Evolutionary conservation across 2,888 invertebrate species (phyloP), one percentile per base, ranked within the genome.

Genomic region (Napeogenes inachia): DNA sequence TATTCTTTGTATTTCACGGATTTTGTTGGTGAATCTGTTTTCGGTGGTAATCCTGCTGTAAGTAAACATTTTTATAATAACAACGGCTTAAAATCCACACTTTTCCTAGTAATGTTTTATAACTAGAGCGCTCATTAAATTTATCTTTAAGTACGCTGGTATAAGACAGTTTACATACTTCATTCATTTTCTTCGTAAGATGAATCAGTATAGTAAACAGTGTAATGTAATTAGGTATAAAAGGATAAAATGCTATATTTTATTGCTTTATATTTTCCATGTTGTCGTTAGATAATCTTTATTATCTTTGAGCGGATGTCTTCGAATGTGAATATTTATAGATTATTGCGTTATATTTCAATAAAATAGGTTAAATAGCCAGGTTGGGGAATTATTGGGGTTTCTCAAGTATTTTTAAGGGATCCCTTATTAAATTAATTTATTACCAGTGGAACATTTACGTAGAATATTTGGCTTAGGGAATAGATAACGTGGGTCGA

Each of bases 1-100:
- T 99, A 98, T 80, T 98, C 98, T 0, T 89, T 99, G 5, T 98
- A 98, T 84, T 98, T 99, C 82, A 99, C 98, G 0, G 98, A 98
- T 85, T 99, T 98, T 77, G 98, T 97, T 2, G 97, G 97, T 0
- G 97, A 98, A 84, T 94, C 96, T 12, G 96, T 97, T 21, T 98
- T 95, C 79, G 92, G 93, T n/a, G 97, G 97, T 0, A 93, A 96
- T 85, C 97, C 97, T n/a, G 93, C 93, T 78, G 95, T 94, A 80
- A 87, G 87, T 82, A 6, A 46, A 13, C 10, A 8, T 32, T n/a
- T 33, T 42, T 54, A 21, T 45, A 47, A 45, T 12, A 4, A 58
- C 45, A 33, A 59, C 50, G 42, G 32, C 30, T 53, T n/a, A 45
- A 35, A 10, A 33, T 21, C 4, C 0, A 6, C 13, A 47, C n/a